phyloP scores from a whole-genome alignment of 2,113 vertebrate genomes.

The Python bivittatus region DNA sequence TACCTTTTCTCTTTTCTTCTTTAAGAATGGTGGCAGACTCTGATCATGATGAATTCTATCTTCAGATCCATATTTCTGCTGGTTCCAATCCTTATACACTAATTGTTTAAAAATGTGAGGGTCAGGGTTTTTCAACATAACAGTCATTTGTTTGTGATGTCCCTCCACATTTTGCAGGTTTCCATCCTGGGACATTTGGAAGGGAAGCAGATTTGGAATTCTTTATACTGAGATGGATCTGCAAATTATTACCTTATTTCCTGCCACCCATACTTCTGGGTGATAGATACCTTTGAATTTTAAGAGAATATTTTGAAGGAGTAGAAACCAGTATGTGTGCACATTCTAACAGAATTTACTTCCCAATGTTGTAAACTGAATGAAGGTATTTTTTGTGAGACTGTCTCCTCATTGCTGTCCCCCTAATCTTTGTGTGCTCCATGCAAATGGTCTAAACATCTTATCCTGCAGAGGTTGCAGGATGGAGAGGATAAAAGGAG shows the following conservation, averaged over 20 bases:
- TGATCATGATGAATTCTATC: background rate
- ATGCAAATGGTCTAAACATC: background rate
- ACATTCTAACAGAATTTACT: background rate
- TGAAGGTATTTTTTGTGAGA: too few relatives aligned
- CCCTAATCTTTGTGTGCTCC: too few relatives aligned
- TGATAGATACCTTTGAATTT: background rate
- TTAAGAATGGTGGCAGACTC: background rate
- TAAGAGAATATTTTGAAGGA: background rate
- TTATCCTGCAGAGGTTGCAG: background rate
- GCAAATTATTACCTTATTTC: too few relatives aligned
- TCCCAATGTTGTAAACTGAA: too few relatives aligned
- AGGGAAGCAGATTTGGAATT: too few relatives aligned
- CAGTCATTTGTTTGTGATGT: too few relatives aligned
- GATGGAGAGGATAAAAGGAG: background rate
- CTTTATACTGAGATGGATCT: too few relatives aligned
- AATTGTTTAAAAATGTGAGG: background rate
- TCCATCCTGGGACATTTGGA: too few relatives aligned
- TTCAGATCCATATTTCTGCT: background rate
- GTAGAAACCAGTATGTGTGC: background rate
- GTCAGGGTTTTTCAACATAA: too few relatives aligned
- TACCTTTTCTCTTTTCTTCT: background rate
- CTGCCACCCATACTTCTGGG: too few relatives aligned
- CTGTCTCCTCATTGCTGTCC: too few relatives aligned
- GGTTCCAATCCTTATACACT: background rate
- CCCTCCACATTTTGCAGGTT: too few relatives aligned